Base-by-base conservation (phyloP, 2,888 invertebrate species). In the Mycalesis mineus region DNA sequence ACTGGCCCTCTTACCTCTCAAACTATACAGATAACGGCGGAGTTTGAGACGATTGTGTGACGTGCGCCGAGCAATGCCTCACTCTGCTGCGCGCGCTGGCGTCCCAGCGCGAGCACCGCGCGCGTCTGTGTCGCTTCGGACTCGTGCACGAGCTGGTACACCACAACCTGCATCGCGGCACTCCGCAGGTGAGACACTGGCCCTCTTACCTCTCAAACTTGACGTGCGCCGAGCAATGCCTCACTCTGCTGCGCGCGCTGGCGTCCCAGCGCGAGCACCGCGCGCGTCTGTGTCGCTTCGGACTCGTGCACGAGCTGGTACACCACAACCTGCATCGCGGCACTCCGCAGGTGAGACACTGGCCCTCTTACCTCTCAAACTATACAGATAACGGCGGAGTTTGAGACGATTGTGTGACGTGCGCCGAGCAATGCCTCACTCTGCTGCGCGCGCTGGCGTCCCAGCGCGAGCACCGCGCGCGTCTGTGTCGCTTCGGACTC, bases 61-160 rank as follows among this genome's bases (percentile, higher is more conserved):
- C 98, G 1, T 96, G 97, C 40, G 96, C 97, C 0, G 97, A 98
- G 78, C 98, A 98, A 78, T 98, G 98, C 78, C 91, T 98, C 31
- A 97, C 97, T 0, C 85, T 98, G 44, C 88, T 98, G 50, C 92
- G 97, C 40, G 98, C 98, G 33, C 91, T 98, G 67, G 97, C 97
- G 5, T 95, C 95, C 6, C 95, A 95, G 71, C 91, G 92, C 1
- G 92, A 92, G 3, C 94, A 96, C 28, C 92, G 96, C 58, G 91
- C 94, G 60, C 92, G 94, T 0, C 88, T 97, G 2, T 96, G 96
- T 71, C 92, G 93, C 48, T 95, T 95, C 80, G 97, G 97, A 0
- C 91, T 98, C 29, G 95, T 98, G 15, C 94, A 95, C 69, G 97
- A 98, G 75, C 88, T 97, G 15, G 95, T 98, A 13, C 95, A 96